Conservation (phyloP, 2,888 invertebrate species). For the Argynnis bischoffii region DNA sequence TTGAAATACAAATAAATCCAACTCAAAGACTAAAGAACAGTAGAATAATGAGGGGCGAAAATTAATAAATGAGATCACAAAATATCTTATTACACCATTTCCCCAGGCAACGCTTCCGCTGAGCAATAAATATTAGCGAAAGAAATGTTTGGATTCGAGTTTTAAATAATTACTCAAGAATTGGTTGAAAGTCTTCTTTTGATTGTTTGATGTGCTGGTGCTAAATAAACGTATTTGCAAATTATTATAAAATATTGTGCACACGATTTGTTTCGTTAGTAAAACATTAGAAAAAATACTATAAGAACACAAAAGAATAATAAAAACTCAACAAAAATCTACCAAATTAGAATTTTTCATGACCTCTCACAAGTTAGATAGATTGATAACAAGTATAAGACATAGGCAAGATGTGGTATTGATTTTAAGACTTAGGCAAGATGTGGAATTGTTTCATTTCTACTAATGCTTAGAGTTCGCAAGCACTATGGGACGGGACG, state of each 20-base stretch:
- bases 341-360: no score
- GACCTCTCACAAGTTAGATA: no score
- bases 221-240: not conserved
- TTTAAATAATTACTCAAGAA: constrained; percentile 12
- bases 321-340: no score
- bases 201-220: not conserved
- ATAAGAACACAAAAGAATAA: no score
- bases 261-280: not conserved
- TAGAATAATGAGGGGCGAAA: constrained; percentile 59
- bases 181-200: not conserved
- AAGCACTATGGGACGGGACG: no score
- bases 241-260: not conserved
- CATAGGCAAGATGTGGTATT: no score
- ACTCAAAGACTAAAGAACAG: constrained; percentile 9
- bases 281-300: no score
- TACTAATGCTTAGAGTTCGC: no score
- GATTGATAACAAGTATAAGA: no score
- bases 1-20: not conserved
- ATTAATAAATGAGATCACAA: constrained; percentile 69
- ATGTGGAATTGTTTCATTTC: no score
- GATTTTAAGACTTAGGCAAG: no score
- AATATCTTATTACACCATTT: constrained; percentile 73
- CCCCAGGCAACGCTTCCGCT: constrained; percentile 53
- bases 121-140: constrained; percentile 64
- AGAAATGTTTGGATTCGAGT: constrained; percentile 47